Evolutionary conservation across 2,888 invertebrate species (phyloP), one percentile per base, ranked within the genome.

Genomic region (Gibbula magus): DNA sequence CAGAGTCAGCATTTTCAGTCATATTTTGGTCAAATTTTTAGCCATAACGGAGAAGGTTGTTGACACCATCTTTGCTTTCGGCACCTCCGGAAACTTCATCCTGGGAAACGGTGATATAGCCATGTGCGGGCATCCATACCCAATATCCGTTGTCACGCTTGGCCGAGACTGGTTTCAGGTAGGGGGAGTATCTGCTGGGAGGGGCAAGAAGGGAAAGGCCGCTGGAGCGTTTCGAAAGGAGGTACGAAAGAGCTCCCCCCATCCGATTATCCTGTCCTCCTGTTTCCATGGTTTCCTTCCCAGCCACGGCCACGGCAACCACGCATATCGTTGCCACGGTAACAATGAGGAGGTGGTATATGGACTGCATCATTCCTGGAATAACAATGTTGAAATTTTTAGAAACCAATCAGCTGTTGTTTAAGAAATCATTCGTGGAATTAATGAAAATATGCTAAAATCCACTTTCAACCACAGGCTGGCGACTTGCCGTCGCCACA

Each of bases 71-170:
- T 29, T 82, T 75, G 10, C 79, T 82, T 39, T 61, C 73, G 4
- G 74, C 76, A 16, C 73, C 83, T 51, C 79, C 85, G 8, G 79
- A 85, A 18, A 79, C 81, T 45, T 89, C 87, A 53, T 88, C 88
- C 20, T 85, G 81, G 56, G 90, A 89, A 20, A 91, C 89, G 10
- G 90, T 87, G 39, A 91, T 90, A 81, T 91, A 91, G 67, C 91
- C 91, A 79, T 91, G 90, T 10, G 91, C 91, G 4, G 91, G 91
- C 91, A 91, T 91, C 91, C 91, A 91, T 76, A 91, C 89, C 91
- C 91, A 91, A 74, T 88, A 86, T 35, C 90, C 86, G 56, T 84
- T 84, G 75, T 85, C 86, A 54, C 88, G 66, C 80, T 87, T 88
- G 67, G 79, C 74, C 22, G 82, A 83, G n/a, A 75, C 66, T 61